Base-by-base conservation (phyloP, 1,140 invertebrate genomes). In the Vanessa tameamea region DNA sequence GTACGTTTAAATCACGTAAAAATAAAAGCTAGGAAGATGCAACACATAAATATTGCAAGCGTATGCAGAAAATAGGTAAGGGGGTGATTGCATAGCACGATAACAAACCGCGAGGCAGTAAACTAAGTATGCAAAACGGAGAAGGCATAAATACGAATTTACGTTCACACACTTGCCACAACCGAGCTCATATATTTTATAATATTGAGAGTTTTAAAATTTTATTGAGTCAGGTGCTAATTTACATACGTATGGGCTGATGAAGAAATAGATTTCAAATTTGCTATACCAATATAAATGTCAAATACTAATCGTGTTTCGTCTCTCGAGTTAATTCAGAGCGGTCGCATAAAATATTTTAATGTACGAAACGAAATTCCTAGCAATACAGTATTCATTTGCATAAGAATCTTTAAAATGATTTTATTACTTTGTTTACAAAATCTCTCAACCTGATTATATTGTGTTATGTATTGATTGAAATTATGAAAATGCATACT, bases 31-130 rank as follows among this genome's bases (percentile, higher is more conserved):
- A 72, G 53, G 67, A 64, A 78, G 76, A 72, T 77, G 73, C 71
- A 79, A 77, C 74, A 67, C 82, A 84, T 88, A 83, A 86, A 88
- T 82, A 86, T 85, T 77, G 73, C 78, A 69, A 59, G 76, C 77
- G 79, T 82, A 87, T 80, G 78, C 80, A 84, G 82, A 83, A 82
- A 80, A 86, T 85, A 85, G 81, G 79, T 84, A 82, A 79, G 64
- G 76, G 77, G 76, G 79, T 82, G 87, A 88, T 88, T 67, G 83
- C 84, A 82, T 83, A 79, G 76, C 73, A 69, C 57, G 85, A 88
- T 88, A 86, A 76, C 68, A 75, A 63, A 78, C 75, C 57, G 80
- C 64, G 78, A 82, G 73, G 78, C 77, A 69, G 70, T 80, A 83
- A 81, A 80, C 80, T 80, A 83, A 78, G 74, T 82, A 79, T 80